Base-by-base conservation (phyloP, 2,888 invertebrate species). In the Subacronicta megacephala region DNA sequence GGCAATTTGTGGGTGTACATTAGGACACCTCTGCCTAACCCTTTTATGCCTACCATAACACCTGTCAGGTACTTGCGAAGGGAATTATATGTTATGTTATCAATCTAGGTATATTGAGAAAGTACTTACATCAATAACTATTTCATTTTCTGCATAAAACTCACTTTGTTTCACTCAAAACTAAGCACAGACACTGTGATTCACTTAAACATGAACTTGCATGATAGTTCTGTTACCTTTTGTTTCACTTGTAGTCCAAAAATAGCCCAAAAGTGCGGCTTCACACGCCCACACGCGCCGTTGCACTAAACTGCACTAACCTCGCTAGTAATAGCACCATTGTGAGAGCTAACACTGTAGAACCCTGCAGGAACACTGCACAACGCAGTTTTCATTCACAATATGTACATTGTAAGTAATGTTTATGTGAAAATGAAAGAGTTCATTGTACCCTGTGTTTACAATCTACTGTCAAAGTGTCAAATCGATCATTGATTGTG, bases 391-490 rank as follows among this genome's bases (percentile, higher is more conserved):
- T 89, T 88, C 72, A 83, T 84, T 84, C 72, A 88, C 79, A 67
- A 81, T 72, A 76, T 72, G 41, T 23, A 51, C 54, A 73, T 67
- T 85, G 82, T 84, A 75, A 77, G 72, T 77, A 67, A 56, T 80
- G 81, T 81, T 80, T 82, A 46, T 59, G 46, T 46, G 59, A 72
- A 82, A 73, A 57, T 77, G 38, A 69, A 77, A 54, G 77, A 83
- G 90, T 92, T 90, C 92, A 92, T 85, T 90, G 91, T 85, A 84
- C 90, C 73, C 62, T 47, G 45, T 92, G 90, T 92, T 92, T 92
- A 92, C 89, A 88, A 85, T 69, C 58, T 54, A 42, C 54, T 75
- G 75, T 75, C 75, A 75, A 72, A 46, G 40, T 67, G 75, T 75
- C 75, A 75, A 59, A 75, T 81, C 78, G 83, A 77, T 77, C 69